Conservation (phyloP, 1,140 invertebrate species). For the Pogonus chalceus region DNA sequence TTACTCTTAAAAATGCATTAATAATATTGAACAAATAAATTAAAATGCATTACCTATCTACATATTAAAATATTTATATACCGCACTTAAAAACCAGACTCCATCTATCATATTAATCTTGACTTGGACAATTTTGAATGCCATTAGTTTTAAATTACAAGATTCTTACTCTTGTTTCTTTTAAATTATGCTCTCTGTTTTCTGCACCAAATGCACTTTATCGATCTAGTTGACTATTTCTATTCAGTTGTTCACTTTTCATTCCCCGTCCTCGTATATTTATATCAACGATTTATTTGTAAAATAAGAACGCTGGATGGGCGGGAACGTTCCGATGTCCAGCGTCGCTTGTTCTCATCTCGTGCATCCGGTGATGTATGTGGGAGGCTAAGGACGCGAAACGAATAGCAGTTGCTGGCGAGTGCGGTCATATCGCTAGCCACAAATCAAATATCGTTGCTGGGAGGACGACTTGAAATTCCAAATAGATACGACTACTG, state of each 20-base stretch:
- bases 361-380: not conserved
- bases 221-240: too few relatives aligned
- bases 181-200: not conserved
- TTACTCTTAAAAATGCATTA: too few relatives aligned
- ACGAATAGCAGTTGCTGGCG: too few relatives aligned
- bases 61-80: not conserved
- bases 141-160: not conserved
- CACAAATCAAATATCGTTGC: conserved; percentile 3
- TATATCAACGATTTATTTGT: not conserved
- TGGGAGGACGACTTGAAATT: not conserved
- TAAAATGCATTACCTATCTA: not conserved
- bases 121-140: not conserved
- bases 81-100: not conserved
- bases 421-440: not conserved
- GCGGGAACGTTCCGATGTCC: not conserved
- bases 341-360: not conserved
- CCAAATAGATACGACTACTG: not conserved
- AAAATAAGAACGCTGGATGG: not conserved
- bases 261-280: not conserved
- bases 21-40: too few relatives aligned
- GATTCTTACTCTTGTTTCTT: not conserved
- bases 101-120: not conserved
- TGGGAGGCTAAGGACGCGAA: too few relatives aligned
- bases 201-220: not conserved
- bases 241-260: too few relatives aligned